These are phyloP conservation scores for Agrilus biguttatus DNA, from an alignment of 2,888 invertebrate species.

Conservation along the genomic window DNA sequence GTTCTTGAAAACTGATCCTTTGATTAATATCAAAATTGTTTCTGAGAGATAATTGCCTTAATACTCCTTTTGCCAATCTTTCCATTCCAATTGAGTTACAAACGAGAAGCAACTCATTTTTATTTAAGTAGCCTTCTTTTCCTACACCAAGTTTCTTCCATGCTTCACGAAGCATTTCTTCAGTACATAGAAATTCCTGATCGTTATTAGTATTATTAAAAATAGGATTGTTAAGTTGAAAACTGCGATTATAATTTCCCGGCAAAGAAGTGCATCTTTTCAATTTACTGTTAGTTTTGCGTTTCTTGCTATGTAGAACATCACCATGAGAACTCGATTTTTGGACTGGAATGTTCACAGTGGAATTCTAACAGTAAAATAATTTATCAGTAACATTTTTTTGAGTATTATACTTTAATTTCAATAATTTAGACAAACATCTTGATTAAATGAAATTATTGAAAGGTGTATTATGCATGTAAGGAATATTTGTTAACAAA, in stretches of 20 bases:
- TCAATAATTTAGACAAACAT: no score
- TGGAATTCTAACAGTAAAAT: slow-evolving; percentile 8
- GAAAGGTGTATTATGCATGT: no score
- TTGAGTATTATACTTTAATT: slow-evolving; percentile 5
- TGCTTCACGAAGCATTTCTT: slow-evolving; percentile 46
- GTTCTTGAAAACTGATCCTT: slow-evolving; percentile 49
- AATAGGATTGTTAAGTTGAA: slow-evolving; percentile 28
- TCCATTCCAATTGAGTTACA: slow-evolving; percentile 54
- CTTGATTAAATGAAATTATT: no score
- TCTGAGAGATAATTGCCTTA: slow-evolving; percentile 48
- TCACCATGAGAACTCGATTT: slow-evolving; percentile 41
- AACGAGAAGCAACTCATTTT: slow-evolving; percentile 46
- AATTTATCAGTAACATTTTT: slow-evolving; percentile 4
- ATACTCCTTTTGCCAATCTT: slow-evolving; percentile 47
- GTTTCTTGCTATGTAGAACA: slow-evolving; percentile 34
- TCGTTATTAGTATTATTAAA: slow-evolving; percentile 26
- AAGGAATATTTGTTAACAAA: no score
- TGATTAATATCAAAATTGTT: slow-evolving; percentile 48
- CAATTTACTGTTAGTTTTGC: slow-evolving; percentile 34
- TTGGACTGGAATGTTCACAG: slow-evolving; percentile 30
- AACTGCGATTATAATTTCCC: slow-evolving; percentile 21
- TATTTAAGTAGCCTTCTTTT: slow-evolving; percentile 44
- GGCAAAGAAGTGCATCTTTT: slow-evolving; percentile 43
- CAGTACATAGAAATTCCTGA: slow-evolving; percentile 29
- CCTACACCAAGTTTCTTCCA: slow-evolving; percentile 49